phyloP scores from a whole-genome alignment of 1,140 invertebrate species.

The Lordiphosa collinella region DNA sequence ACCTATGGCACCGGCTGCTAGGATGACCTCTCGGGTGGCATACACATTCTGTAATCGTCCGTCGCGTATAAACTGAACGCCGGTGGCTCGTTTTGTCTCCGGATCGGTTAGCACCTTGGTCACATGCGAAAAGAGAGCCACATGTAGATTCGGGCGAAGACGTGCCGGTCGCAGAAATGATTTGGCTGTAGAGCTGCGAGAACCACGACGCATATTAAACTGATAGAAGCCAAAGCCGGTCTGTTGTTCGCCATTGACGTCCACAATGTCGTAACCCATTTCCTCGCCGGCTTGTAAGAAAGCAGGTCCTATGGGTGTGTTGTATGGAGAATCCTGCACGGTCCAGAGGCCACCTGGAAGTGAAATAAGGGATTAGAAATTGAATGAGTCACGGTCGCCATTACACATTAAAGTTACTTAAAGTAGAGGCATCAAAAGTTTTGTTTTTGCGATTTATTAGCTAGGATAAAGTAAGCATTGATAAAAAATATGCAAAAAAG shows the following conservation, averaged over 20 bases:
- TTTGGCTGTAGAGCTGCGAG: slow-evolving; percentile 89
- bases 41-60: slow-evolving; percentile 84
- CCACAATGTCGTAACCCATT: slow-evolving; percentile 91
- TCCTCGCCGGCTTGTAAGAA: slow-evolving; percentile 94
- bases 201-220: slow-evolving; percentile 89
- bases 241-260: slow-evolving; percentile 89
- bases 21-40: slow-evolving; percentile 88
- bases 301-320: slow-evolving; percentile 88
- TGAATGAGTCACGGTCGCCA: too few species aligned
- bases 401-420: background rate
- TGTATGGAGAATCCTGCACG: slow-evolving; percentile 89
- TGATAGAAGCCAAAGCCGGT: slow-evolving; percentile 91
- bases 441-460: too few species aligned
- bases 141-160: slow-evolving; percentile 86
- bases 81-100: slow-evolving; percentile 85
- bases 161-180: slow-evolving; percentile 89
- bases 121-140: slow-evolving; percentile 87
- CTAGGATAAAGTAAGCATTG: too few species aligned
- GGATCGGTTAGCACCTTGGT: slow-evolving; percentile 89
- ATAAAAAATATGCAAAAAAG: too few species aligned
- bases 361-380: background rate
- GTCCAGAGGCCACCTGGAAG: slow-evolving; percentile 88
- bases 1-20: slow-evolving; percentile 88
- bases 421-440: too few species aligned
- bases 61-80: slow-evolving; percentile 88